Base-by-base conservation (phyloP, 2,113 vertebrate genomes). In the Camelus dromedarius region DNA sequence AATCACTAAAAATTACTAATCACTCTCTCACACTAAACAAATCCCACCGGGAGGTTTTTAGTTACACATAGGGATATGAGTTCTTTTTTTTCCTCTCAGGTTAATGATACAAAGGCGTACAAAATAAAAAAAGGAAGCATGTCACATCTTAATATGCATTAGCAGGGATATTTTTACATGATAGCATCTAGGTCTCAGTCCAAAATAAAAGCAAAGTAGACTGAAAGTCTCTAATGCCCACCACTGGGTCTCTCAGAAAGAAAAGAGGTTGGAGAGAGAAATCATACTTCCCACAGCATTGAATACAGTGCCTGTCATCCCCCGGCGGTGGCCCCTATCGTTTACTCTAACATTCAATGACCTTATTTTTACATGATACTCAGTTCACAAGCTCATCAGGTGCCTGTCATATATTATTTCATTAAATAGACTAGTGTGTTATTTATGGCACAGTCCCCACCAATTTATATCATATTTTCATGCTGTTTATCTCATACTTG, bases 1-100 rank as follows among this genome's bases (percentile, higher is more conserved):
- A 98, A 98, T 99, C 98, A 97, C 97, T 97, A 97, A 97, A 98
- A 98, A 98, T 98, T 98, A 98, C 98, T 98, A 98, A 98, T 98
- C 96, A 98, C 93, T 98, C 97, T 98, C 97, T 98, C 97, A 97
- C 98, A 97, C 98, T 98, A 98, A 98, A 98, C 97, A 98, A 98
- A 98, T 98, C 98, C 97, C 97, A 97, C 97, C 6, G n/a, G 98
- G 97, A 98, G 96, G 97, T 98, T 98, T 98, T 98, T 93, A 98
- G 97, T 98, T 98, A 97, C 96, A 96, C 85, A 52, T 94, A 73
- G 56, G 92, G 97, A 95, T 89, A 87, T 81, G 92, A 87, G 92
- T 73, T 93, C 58, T 76, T 95, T 95, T 86, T 38, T 2, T 8
- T 81, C 75, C 24, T 97, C 70, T 97, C 82, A 93, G 95, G 96